These are phyloP conservation scores for Creontiades dilutus DNA, from an alignment of 2,888 invertebrate species.

Conservation along the genomic window DNA sequence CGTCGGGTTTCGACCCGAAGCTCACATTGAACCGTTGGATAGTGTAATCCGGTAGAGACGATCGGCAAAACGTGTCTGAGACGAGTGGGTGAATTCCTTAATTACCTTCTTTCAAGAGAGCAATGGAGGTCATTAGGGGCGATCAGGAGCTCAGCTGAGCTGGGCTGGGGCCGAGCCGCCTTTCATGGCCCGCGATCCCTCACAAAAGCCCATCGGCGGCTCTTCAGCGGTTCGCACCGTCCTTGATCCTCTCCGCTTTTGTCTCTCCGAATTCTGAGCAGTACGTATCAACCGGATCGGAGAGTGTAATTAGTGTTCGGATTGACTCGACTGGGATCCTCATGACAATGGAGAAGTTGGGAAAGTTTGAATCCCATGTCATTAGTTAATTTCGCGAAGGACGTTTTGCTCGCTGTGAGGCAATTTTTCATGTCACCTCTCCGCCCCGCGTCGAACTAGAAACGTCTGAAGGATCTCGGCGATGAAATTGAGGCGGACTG, in stretches of 20 bases:
- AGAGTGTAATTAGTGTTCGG: not conserved
- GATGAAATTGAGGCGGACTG: too few species aligned
- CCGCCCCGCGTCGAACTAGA: not conserved
- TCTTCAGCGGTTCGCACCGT: not conserved
- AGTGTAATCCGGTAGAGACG: not conserved
- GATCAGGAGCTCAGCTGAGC: not conserved
- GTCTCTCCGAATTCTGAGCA: constrained; percentile 20
- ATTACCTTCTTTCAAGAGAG: constrained; percentile 24
- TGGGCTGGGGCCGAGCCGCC: too few species aligned
- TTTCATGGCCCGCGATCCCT: not conserved
- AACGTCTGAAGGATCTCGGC: not conserved
- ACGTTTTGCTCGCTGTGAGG: not conserved
- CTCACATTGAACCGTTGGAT: not conserved
- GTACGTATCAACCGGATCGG: constrained; percentile 25
- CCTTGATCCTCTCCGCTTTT: constrained; percentile 36
- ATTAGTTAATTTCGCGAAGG: constrained; percentile 19
- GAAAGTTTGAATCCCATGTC: constrained; percentile 13
- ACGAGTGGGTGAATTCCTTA: constrained; percentile 27
- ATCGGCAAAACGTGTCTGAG: constrained; percentile 17
- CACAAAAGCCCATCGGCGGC: constrained; percentile 2
- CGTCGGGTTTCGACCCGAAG: not conserved
- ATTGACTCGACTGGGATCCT: not conserved
- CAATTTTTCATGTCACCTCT: not conserved
- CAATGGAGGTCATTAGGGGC: constrained; percentile 22
- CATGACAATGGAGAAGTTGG: constrained; percentile 21